phyloP scores from a whole-genome alignment of 2,888 invertebrate genomes.

The Drosophila trichaetosa region DNA sequence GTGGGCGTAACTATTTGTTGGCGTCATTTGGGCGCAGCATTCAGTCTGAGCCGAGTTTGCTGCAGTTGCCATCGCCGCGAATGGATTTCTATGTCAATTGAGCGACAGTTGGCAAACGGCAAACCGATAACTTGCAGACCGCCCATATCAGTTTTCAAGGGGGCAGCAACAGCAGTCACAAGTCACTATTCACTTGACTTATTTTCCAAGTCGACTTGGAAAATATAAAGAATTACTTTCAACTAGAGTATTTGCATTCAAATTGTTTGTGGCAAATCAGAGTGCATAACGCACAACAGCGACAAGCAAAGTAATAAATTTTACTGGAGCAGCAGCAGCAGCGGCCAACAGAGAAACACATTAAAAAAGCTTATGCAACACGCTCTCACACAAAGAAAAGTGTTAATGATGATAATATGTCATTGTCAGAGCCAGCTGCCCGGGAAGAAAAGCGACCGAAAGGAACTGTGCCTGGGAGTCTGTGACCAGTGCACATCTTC shows the following conservation, averaged over 20 bases:
- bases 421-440: constrained; percentile 74
- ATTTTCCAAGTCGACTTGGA: constrained; percentile 40
- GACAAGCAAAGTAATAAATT: constrained; percentile 13
- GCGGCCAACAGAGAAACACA: constrained; percentile 6
- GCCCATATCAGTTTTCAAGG: neutral
- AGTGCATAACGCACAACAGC: constrained; percentile 22
- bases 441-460: neutral
- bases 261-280: constrained; percentile 55
- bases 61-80: constrained; percentile 42
- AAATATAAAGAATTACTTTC: constrained; percentile 59
- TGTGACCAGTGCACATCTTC: constrained; percentile 52
- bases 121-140: constrained; percentile 12
- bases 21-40: constrained; percentile 41
- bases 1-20: constrained; percentile 48
- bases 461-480: constrained; percentile 11
- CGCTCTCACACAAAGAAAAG: constrained; percentile 51
- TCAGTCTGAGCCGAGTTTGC: constrained; percentile 33
- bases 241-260: constrained; percentile 62
- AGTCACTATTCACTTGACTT: constrained; percentile 70
- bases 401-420: constrained; percentile 77
- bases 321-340: neutral
- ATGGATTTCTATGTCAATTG: constrained; percentile 73
- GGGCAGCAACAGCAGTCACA: constrained; percentile 14
- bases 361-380: constrained; percentile 33
- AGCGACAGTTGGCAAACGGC: constrained; percentile 24